A percentile compares a stretch with the other conserved stretches of the same genome.
Evolutionary conservation across 2,888 invertebrate species (phyloP).

Genomic region (Ormyrus labotus): DNA sequence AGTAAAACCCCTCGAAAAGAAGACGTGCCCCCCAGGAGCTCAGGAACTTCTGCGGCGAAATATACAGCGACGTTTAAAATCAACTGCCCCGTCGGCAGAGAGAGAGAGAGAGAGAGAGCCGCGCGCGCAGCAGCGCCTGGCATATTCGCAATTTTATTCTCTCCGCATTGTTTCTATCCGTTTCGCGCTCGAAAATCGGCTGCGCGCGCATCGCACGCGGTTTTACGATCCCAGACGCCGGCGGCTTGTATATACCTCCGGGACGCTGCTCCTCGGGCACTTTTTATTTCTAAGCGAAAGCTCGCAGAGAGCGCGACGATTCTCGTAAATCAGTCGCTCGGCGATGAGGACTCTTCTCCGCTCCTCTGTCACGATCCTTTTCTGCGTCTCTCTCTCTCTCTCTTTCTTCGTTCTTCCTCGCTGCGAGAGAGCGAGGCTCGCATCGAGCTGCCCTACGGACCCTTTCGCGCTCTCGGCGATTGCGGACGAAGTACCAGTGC

Average conservation of each 20-base stretch:
- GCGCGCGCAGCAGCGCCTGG: not conserved
- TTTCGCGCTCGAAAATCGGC: not conserved
- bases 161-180: too few relatives aligned
- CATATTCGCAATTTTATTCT: too few relatives aligned
- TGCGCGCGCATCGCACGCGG: conserved; percentile 25
- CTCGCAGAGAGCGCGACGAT: not conserved
- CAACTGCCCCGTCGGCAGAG: not conserved
- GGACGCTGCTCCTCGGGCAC: not conserved
- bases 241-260: not conserved
- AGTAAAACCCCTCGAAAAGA: too few relatives aligned
- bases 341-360: conserved; percentile 13
- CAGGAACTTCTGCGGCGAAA: not conserved
- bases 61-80: not conserved
- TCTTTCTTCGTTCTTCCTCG: too few relatives aligned
- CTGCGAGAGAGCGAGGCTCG: too few relatives aligned
- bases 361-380: not conserved
- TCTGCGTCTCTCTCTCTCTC: not conserved
- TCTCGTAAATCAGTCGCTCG: conserved; percentile 45
- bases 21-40: too few relatives aligned
- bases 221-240: conserved; percentile 30
- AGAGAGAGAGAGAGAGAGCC: too few relatives aligned
- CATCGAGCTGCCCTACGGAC: too few relatives aligned
- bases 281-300: not conserved
- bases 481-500: too few relatives aligned
- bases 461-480: not conserved